These are phyloP conservation scores for Tiliacea aurago DNA, from an alignment of 2,888 invertebrate species.

Conservation along the genomic window DNA sequence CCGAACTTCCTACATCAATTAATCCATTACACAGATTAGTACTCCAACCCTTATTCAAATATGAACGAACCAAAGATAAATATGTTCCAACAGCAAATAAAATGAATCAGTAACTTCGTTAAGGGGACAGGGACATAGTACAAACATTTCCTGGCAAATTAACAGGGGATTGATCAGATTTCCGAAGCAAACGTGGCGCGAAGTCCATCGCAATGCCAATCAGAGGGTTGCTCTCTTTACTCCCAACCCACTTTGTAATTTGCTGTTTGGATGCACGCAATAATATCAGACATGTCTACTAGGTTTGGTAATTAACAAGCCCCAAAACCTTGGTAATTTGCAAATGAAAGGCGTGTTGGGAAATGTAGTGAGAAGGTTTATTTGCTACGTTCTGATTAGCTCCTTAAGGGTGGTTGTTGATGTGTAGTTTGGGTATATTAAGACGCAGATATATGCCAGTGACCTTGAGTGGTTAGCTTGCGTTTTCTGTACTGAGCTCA, in stretches of 20 bases:
- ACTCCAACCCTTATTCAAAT: conserved; percentile 17
- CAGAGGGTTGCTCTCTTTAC: conserved; percentile 72
- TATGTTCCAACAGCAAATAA: conserved; percentile 62
- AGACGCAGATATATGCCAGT: no score
- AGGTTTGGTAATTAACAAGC: conserved; percentile 47
- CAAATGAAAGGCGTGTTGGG: conserved; percentile 35
- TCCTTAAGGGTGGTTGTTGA: neutral
- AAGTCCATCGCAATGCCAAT: conserved; percentile 89
- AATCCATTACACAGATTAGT: conserved; percentile 18
- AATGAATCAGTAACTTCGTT: conserved; percentile 80
- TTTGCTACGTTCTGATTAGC: conserved; percentile 8
- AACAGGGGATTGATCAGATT: conserved; percentile 87
- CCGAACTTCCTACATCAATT: neutral
- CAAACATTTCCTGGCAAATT: conserved; percentile 86
- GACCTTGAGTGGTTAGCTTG: no score
- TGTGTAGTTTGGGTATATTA: neutral
- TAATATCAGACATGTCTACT: conserved; percentile 54
- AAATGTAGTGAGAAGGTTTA: conserved; percentile 1
- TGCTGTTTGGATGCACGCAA: conserved; percentile 69
- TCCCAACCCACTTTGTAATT: conserved; percentile 71
- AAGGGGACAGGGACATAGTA: conserved; percentile 64
- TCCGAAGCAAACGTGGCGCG: conserved; percentile 83
- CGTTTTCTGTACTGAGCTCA: no score
- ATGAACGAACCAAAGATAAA: conserved; percentile 32
- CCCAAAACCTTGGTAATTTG: conserved; percentile 43